Base-by-base conservation (phyloP, 1,140 invertebrate genomes). In the Kradibia gibbosae region DNA sequence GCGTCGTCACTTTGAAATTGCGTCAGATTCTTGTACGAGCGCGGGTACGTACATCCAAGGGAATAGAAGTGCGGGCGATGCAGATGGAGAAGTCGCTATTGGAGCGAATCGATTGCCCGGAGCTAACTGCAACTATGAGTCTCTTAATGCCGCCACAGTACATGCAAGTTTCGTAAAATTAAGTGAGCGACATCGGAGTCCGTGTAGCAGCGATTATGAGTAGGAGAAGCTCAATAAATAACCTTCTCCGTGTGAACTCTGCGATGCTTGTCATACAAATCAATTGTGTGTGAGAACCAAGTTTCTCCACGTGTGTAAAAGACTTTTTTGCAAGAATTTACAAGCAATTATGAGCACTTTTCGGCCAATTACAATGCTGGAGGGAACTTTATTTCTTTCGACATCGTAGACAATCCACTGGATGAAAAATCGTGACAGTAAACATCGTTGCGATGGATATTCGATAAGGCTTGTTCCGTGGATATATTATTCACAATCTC, bases 71-170 rank as follows among this genome's bases (percentile, higher is more conserved):
- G 22, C 7, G 28, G 20, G 53, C 2, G 15, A 5, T n/a, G 20
- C 17, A 62, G 62, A 78, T 62, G 60, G 31, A 78, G 70, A 70
- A 20, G 22, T 70, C 45, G 62, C 76, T 53, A 48, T 34, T 5
- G n/a, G n/a, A n/a, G 67, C 67, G n/a, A 48, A 55, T 57, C 17
- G 34, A 71, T 71, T 57, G 31, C 39, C 36, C 3, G 17, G 50
- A 80, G 70, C 7, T 31, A 72, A 60, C 78, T 71, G 70, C 78
- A 62, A 36, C 78, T 73, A 57, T 48, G 65, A n/a, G 31, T n/a
- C 45, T 39, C 25, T 75, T 75, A 57, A 36, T 57, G 42, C 50
- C 15, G 0, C 4, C 10, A 34, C 17, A 20, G n/a, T 72, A 13
- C 42, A 25, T 34, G 11, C n/a, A 10, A 28, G 28, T 20, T 57